Evolutionary conservation across 2,888 invertebrate species (phyloP).

Genomic region (Pycnomerus fuliginosus): DNA sequence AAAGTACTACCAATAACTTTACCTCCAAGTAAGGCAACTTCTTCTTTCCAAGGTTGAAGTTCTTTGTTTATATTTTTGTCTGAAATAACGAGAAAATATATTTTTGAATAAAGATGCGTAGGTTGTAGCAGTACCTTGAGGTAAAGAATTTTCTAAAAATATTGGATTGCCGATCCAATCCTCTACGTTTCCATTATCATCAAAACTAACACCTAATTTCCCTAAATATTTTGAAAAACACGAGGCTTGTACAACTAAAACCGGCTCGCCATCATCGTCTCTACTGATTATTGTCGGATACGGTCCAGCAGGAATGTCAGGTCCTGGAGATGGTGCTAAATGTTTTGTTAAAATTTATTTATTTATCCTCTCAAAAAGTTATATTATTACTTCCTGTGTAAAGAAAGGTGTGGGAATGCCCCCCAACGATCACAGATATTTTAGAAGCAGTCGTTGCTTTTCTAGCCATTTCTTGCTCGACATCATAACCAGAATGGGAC

Average conservation of each 20-base stretch:
- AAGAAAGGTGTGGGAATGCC: constrained; percentile 79
- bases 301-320: constrained; percentile 58
- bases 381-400: constrained; percentile 58
- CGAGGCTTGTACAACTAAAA: constrained; percentile 72
- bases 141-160: constrained; percentile 58
- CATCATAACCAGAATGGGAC: constrained; percentile 76
- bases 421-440: constrained; percentile 81
- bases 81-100: no score
- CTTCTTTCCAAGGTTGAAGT: constrained; percentile 29
- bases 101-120: no score
- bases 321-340: constrained; percentile 49
- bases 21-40: constrained; percentile 27
- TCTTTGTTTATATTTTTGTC: constrained; percentile 28
- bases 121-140: constrained; percentile 19
- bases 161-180: constrained; percentile 70
- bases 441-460: constrained; percentile 59
- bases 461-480: constrained; percentile 66
- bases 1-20: constrained; percentile 30
- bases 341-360: no score
- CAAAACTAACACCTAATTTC: constrained; percentile 69
- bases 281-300: constrained; percentile 72
- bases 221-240: constrained; percentile 77
- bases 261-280: constrained; percentile 54
- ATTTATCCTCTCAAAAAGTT: no score
- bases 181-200: constrained; percentile 64